Base-by-base conservation (phyloP, 2,113 vertebrate species). In the Pachycephala philippinensis region DNA sequence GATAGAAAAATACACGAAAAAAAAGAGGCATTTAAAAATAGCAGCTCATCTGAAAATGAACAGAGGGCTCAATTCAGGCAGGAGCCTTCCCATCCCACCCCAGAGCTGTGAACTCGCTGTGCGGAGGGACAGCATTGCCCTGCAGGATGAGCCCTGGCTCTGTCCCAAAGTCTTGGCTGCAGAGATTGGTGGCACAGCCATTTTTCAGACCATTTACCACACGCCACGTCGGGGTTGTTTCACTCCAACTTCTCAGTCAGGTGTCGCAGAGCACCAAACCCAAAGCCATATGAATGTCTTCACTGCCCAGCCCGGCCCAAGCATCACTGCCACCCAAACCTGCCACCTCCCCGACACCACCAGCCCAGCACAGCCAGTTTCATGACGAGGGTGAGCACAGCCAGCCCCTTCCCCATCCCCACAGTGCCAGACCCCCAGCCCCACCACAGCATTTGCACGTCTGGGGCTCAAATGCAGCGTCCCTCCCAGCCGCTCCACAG, bases 391-490 rank as follows among this genome's bases (percentile, higher is more conserved):
- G 19, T 30, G 42, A 18, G 49, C 71, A 30, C 37, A 28, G 7
- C 2, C 53, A 71, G 22, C 23, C 52, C 39, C 17, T 26, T 9
- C 61, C 27, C 11, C 52, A 27, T 4, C 39, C 33, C 80, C 31
- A 37, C 7, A 0, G 15, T 9, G 30, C 69, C 40, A 31, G 14
- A 23, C 10, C 66, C 74, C 74, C 75, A 20, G 42, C n/a, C 83
- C 69, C 75, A 28, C 2, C 16, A 0, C 47, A 15, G 2, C 4
- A 0, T 5, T 1, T 1, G 13, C 31, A 0, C 15, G 4, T 6
- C 44, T 4, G 16, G 47, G 72, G 80, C 71, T 8, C 27, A 8
- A 7, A 1, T 0, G 3, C 1, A 0, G 1, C 9, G 0, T 7
- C 2, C 4, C 33, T 13, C 49, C 5, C 1, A 0, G 28, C 44